phyloP scores from a whole-genome alignment of 37 sponge, comb jelly and placozoan genomes.

The Lycopodina hypogea region DNA sequence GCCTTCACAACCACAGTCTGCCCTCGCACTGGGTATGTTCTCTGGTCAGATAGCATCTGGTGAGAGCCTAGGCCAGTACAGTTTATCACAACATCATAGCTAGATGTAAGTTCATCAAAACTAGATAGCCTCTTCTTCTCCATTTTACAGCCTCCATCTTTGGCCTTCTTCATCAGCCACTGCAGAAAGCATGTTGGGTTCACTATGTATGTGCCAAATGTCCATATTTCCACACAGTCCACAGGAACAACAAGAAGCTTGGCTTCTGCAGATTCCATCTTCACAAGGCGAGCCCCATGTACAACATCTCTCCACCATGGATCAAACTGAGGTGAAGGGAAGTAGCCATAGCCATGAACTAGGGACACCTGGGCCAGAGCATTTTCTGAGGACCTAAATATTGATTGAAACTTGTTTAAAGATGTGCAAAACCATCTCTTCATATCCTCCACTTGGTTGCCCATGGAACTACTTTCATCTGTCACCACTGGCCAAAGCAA shows the following conservation, averaged over 20 bases:
- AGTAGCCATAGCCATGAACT: not conserved
- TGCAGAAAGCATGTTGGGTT: conserved; percentile 36
- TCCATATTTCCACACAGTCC: conserved; percentile 7
- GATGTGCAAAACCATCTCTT: not conserved
- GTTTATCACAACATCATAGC: conserved; percentile 68
- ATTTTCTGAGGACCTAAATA: conserved; percentile 13
- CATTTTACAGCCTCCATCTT: conserved; percentile 30
- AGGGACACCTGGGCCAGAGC: conserved; percentile 7
- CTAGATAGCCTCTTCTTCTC: conserved; percentile 25
- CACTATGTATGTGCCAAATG: conserved; percentile 34
- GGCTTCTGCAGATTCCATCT: conserved; percentile 16
- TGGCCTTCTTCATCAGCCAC: conserved; percentile 48
- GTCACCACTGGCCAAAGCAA: conserved; percentile 28
- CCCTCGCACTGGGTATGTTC: conserved; percentile 54
- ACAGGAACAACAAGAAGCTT: not conserved
- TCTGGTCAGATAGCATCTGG: conserved; percentile 41
- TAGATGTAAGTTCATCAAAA: conserved; percentile 23
- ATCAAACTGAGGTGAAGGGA: not conserved
- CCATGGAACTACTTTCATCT: not conserved
- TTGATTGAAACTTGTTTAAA: conserved; percentile 8
- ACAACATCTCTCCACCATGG: conserved; percentile 54
- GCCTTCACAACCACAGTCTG: conserved; percentile 63
- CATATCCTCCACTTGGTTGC: not conserved
- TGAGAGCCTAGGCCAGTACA: conserved; percentile 76
- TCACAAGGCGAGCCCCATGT: conserved; percentile 27